These are phyloP conservation scores for Eupsilia transversa DNA, from an alignment of 2,888 invertebrate genomes.

Conservation along the genomic window DNA sequence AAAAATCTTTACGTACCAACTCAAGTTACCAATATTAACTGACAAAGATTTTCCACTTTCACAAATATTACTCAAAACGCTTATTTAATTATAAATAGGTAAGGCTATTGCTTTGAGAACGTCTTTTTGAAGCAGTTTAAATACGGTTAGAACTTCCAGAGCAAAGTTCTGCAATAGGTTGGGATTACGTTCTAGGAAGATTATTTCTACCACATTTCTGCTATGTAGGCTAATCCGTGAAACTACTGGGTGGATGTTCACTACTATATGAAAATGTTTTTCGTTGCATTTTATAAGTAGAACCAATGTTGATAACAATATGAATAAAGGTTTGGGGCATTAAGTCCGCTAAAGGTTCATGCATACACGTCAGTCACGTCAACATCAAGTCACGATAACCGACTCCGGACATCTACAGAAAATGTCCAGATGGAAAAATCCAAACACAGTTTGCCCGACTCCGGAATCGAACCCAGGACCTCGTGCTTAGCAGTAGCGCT, in stretches of 20 bases:
- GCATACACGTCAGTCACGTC: too few relatives aligned
- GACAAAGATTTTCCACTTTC: background rate
- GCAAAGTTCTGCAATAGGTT: conserved; percentile 16
- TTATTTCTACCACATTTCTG: conserved; percentile 25
- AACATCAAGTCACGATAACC: too few relatives aligned
- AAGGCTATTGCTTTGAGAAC: background rate
- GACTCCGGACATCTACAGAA: too few relatives aligned
- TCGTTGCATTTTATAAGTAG: background rate
- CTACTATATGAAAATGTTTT: background rate
- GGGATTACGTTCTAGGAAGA: conserved; percentile 22
- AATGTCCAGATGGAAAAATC: too few relatives aligned
- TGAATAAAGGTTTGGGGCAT: background rate
- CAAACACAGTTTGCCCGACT: too few relatives aligned
- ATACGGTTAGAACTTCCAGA: background rate
- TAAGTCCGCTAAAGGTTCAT: too few relatives aligned
- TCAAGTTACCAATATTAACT: background rate
- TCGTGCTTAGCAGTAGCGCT: too few relatives aligned
- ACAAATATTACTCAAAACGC: background rate
- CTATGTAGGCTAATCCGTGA: conserved; percentile 34
- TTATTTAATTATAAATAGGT: background rate
- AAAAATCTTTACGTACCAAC: too few relatives aligned
- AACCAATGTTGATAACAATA: too few relatives aligned
- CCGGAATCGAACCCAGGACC: too few relatives aligned
- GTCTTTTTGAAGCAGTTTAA: background rate
- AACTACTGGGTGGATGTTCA: conserved; percentile 11